Evolutionary conservation across 2,113 vertebrate species (phyloP).

Genomic region (Condylura cristata): DNA sequence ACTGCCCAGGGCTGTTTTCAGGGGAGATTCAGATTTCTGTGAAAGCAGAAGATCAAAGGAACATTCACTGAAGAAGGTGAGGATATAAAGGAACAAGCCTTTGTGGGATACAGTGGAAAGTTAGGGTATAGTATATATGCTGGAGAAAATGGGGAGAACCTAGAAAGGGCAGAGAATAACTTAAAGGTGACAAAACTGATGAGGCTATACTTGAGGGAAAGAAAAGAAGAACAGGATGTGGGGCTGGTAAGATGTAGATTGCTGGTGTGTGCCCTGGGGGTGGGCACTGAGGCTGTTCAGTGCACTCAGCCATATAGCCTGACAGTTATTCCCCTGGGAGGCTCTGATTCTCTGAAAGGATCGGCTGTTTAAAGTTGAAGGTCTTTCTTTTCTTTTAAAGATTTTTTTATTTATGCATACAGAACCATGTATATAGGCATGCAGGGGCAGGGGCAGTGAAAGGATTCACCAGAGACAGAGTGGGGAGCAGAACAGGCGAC

Average conservation of each 20-base stretch:
- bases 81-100: background rate
- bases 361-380: no score
- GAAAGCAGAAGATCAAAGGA: background rate
- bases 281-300: background rate
- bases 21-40: background rate
- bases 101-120: background rate
- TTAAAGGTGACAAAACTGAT: background rate
- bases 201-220: background rate
- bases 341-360: background rate
- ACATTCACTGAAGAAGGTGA: background rate
- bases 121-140: background rate
- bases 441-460: no score
- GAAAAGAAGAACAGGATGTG: background rate
- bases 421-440: no score
- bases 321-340: background rate
- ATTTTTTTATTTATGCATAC: no score
- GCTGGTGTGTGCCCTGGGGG: background rate
- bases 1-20: background rate
- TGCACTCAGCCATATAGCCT: background rate
- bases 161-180: slow-evolving; percentile 1
- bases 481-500: no score
- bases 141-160: background rate
- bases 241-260: background rate
- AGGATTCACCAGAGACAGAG: no score
- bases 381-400: no score